Percentiles rank a stretch among this genome's conserved stretches.
These are phyloP conservation scores for Elmis aenea DNA, from an alignment of 2,888 invertebrate species.

Conservation along the genomic window DNA sequence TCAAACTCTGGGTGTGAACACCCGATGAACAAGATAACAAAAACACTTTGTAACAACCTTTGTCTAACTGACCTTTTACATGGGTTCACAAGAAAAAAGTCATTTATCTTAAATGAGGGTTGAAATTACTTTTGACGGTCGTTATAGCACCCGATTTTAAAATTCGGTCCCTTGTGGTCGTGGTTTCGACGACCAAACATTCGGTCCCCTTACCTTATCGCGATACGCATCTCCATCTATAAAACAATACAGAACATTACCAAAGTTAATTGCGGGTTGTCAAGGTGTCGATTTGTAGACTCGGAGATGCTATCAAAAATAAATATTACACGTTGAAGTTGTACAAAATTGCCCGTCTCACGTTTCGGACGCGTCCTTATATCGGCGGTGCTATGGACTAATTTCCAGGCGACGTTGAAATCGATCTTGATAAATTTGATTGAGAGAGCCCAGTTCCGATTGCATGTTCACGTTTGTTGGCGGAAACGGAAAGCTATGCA, in stretches of 20 bases:
- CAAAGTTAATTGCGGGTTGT: conserved; percentile 47
- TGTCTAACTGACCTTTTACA: conserved; percentile 46
- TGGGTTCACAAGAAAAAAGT: conserved; percentile 44
- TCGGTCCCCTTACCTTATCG: conserved; percentile 21
- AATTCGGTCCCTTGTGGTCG: conserved; percentile 13
- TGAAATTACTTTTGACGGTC: conserved; percentile 41
- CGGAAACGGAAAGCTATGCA: conserved; percentile 48
- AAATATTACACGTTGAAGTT: conserved; percentile 46
- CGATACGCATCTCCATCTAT: conserved; percentile 23
- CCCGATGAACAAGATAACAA: conserved; percentile 45
- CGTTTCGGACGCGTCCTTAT: conserved; percentile 27
- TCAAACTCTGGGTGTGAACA: conserved; percentile 47
- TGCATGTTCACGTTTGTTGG: conserved; percentile 42
- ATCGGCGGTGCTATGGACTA: conserved; percentile 33
- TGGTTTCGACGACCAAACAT: too few relatives aligned
- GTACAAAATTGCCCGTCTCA: conserved; percentile 39
- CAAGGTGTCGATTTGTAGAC: conserved; percentile 50
- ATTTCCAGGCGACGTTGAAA: conserved; percentile 31
- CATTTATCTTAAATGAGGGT: conserved; percentile 46
- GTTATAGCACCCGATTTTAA: conserved; percentile 34
- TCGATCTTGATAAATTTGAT: conserved; percentile 48
- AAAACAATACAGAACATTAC: conserved; percentile 45
- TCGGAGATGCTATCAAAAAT: conserved; percentile 47
- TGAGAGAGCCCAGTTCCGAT: conserved; percentile 47
- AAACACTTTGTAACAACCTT: conserved; percentile 47